Evolutionary conservation across 2,888 invertebrate species (phyloP).

Genomic region (Atrina japonica): DNA sequence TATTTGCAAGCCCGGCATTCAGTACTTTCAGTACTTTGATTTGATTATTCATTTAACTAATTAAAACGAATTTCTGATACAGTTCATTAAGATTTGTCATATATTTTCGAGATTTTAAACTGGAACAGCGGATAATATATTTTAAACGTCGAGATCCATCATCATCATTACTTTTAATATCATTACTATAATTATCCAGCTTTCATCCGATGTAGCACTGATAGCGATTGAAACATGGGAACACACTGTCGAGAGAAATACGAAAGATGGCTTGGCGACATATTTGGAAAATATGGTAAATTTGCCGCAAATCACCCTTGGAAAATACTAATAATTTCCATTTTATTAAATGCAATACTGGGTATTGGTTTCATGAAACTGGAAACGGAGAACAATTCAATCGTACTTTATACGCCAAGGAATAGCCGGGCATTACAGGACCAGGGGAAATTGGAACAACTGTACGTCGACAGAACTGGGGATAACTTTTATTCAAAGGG

Average conservation of each 20-base stretch:
- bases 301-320: slow-evolving; percentile 15
- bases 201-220: too few relatives aligned
- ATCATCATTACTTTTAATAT: too few relatives aligned
- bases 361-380: slow-evolving; percentile 22
- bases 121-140: too few relatives aligned
- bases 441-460: neutral
- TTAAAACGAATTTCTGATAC: too few relatives aligned
- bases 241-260: slow-evolving; percentile 1
- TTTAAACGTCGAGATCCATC: too few relatives aligned
- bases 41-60: too few relatives aligned
- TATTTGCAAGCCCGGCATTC: too few relatives aligned
- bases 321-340: slow-evolving; percentile 1
- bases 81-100: too few relatives aligned
- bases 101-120: too few relatives aligned
- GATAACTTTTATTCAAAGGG: slow-evolving; percentile 11
- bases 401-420: slow-evolving; percentile 22
- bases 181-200: too few relatives aligned
- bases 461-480: slow-evolving; percentile 17
- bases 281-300: slow-evolving; percentile 18
- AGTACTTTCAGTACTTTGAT: too few relatives aligned
- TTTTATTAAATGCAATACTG: slow-evolving; percentile 2
- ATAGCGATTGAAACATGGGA: too few relatives aligned
- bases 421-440: slow-evolving; percentile 19
- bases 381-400: slow-evolving; percentile 1
- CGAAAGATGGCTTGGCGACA: slow-evolving; percentile 2